These are phyloP conservation scores for Phoenoteleia sp. DNA, from an alignment of 2,888 invertebrate genomes.

Conservation along the genomic window DNA sequence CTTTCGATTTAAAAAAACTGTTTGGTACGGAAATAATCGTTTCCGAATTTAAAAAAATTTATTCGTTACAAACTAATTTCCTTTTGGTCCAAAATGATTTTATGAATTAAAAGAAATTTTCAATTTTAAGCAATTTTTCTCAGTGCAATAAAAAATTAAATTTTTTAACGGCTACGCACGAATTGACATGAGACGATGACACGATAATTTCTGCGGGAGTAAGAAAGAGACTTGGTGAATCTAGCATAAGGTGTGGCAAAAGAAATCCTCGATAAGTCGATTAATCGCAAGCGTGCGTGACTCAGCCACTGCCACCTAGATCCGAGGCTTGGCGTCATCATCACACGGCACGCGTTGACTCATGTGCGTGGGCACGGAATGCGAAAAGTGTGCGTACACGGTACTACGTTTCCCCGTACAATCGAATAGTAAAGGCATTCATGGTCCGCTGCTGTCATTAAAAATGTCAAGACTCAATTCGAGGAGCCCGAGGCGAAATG, in stretches of 20 bases:
- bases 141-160: background rate
- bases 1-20: no score
- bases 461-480: constrained; percentile 63
- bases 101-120: no score
- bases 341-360: constrained; percentile 82
- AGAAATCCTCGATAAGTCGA: constrained; percentile 71
- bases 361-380: constrained; percentile 84
- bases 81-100: no score
- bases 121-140: no score
- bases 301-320: constrained; percentile 74
- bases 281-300: constrained; percentile 70
- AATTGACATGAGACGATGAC: constrained; percentile 13
- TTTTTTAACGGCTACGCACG: background rate
- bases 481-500: constrained; percentile 21
- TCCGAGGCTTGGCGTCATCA: constrained; percentile 74
- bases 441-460: constrained; percentile 43
- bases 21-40: no score
- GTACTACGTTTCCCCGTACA: constrained; percentile 56
- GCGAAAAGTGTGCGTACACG: constrained; percentile 75
- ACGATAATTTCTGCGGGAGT: constrained; percentile 14
- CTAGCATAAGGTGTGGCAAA: constrained; percentile 57
- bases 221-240: constrained; percentile 19
- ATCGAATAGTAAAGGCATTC: constrained; percentile 60
- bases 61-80: no score
- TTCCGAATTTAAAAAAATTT: no score